These are phyloP conservation scores for Chrysolina haemoptera DNA, from an alignment of 2,888 invertebrate genomes.

Conservation along the genomic window DNA sequence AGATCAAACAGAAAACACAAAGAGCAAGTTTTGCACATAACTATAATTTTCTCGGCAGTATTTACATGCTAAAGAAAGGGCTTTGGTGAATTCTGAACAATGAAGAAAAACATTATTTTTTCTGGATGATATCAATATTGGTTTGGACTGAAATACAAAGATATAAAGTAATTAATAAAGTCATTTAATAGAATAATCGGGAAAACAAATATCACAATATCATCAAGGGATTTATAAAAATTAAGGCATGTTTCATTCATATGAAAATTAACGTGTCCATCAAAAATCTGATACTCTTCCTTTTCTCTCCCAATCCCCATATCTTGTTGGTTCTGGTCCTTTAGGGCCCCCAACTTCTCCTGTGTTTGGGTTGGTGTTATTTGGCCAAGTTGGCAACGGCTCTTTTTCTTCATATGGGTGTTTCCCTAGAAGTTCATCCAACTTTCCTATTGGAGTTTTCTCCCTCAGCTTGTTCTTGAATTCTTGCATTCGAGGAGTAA, in stretches of 20 bases:
- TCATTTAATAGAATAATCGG: no score
- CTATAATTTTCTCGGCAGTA: no score
- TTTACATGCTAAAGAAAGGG: no score
- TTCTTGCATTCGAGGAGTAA: slow-evolving; percentile 76
- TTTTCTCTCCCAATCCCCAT: slow-evolving; percentile 99
- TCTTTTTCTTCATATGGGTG: slow-evolving; percentile 87
- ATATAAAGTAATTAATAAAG: no score
- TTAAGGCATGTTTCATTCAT: background rate
- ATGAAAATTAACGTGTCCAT: slow-evolving; percentile 20
- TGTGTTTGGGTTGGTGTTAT: slow-evolving; percentile 90
- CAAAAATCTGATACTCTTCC: slow-evolving; percentile 94
- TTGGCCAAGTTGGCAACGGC: slow-evolving; percentile 87
- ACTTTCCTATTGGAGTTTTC: slow-evolving; percentile 78
- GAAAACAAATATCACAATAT: background rate
- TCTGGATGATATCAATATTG: no score
- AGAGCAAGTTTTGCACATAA: no score
- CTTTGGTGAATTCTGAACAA: no score
- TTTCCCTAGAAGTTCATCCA: slow-evolving; percentile 82
- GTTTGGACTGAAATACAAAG: no score
- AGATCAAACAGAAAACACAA: no score
- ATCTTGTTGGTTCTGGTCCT: slow-evolving; percentile 98
- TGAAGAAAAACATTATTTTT: no score
- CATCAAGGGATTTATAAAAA: background rate
- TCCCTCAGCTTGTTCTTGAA: slow-evolving; percentile 82
- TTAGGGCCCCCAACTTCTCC: slow-evolving; percentile 96